Evolutionary conservation across 2,113 vertebrate genomes (phyloP).

Genomic region (Aspiorhynchus laticeps): DNA sequence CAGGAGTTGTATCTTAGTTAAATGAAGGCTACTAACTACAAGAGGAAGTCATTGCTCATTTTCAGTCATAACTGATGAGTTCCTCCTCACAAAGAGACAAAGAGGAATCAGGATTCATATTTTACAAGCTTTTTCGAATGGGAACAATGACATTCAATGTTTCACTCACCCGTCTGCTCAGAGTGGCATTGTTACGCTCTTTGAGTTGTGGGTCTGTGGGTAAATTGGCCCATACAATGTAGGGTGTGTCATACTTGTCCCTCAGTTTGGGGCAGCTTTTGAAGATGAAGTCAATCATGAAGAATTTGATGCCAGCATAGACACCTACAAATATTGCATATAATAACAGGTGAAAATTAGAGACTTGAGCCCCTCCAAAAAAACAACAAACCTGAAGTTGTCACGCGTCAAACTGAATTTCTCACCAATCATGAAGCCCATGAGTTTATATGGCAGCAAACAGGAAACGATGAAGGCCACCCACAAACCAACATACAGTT

Average conservation of each 20-base stretch:
- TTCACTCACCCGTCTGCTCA: conserved; percentile 82
- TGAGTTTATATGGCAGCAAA: conserved; percentile 89
- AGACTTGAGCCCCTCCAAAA: not conserved
- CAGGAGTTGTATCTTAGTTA: not conserved
- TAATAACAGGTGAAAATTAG: not conserved
- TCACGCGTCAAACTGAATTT: not conserved
- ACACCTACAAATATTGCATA: conserved; percentile 75
- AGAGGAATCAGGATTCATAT: not conserved
- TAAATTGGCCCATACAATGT: conserved; percentile 89
- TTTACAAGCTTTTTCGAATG: not conserved
- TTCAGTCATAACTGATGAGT: conserved; percentile 1
- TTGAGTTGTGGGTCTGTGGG: conserved; percentile 96
- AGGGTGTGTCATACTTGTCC: conserved; percentile 91
- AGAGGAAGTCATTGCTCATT: not conserved
- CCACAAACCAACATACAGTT: conserved; percentile 90
- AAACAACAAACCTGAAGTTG: not conserved
- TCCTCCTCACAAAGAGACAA: not conserved
- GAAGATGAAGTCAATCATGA: conserved; percentile 95
- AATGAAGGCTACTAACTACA: conserved; percentile 2
- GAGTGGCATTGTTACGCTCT: conserved; percentile 78
- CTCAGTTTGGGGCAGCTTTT: conserved; percentile 92
- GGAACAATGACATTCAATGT: not conserved
- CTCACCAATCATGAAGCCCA: conserved; percentile 88
- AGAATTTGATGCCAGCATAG: conserved; percentile 94
- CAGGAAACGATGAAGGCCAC: conserved; percentile 91